Conservation (phyloP, 2,113 vertebrate species). For the Barnardius zonarius region DNA sequence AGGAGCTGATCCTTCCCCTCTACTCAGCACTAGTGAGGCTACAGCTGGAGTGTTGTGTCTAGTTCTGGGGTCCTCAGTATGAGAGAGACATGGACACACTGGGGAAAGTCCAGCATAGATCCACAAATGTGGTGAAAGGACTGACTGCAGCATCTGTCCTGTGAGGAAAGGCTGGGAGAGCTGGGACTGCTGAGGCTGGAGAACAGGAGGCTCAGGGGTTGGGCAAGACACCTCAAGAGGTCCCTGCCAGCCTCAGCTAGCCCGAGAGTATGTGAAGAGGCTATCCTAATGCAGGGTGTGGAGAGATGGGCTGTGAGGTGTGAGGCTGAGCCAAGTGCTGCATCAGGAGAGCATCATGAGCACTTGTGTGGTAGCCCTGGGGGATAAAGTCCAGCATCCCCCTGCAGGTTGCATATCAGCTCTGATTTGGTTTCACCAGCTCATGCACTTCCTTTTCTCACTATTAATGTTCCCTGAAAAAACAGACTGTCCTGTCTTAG, state of each 20-base stretch:
- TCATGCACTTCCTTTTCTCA: not conserved
- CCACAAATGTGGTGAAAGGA: not conserved
- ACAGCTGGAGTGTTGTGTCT: not conserved
- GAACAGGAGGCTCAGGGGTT: not conserved
- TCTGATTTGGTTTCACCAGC: not conserved
- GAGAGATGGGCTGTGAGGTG: not conserved
- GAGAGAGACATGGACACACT: not conserved
- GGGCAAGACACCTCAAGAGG: not conserved
- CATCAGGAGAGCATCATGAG: fast-evolving
- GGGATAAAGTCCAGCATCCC: not conserved
- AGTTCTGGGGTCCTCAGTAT: not conserved
- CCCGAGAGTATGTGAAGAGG: not conserved
- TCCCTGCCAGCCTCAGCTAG: not conserved
- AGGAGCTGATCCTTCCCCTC: not conserved
- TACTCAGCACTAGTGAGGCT: not conserved
- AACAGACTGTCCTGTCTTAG: not conserved
- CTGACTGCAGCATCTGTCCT: not conserved
- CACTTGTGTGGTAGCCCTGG: not conserved
- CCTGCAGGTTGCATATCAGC: not conserved
- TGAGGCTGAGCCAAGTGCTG: fast-evolving
- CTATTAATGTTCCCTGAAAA: not conserved
- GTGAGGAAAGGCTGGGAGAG: not conserved
- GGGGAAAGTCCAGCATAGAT: not conserved
- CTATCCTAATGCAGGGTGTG: not conserved
- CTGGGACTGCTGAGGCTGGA: not conserved